These are phyloP conservation scores for Glaucidium brasilianum DNA, from an alignment of 2,113 vertebrate genomes.

Conservation along the genomic window DNA sequence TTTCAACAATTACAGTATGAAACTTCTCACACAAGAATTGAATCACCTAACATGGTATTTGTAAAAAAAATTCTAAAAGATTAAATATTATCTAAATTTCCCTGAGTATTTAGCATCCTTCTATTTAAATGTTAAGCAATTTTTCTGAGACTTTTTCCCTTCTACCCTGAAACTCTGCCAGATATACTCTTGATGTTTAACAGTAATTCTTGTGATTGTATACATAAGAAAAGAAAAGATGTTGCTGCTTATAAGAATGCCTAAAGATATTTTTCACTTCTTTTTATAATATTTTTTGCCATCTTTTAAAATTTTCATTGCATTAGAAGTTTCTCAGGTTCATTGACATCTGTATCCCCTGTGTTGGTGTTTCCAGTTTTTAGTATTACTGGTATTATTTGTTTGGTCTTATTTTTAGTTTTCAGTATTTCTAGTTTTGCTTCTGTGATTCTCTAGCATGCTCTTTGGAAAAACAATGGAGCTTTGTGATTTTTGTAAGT, in stretches of 20 bases:
- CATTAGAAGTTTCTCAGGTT: neutral
- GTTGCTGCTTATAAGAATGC: neutral
- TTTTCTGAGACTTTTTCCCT: neutral
- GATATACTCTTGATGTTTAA: neutral
- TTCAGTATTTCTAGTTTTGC: conserved; percentile 58
- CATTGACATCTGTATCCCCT: neutral
- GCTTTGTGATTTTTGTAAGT: conserved; percentile 73
- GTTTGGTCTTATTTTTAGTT: conserved; percentile 34
- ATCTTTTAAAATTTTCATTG: neutral
- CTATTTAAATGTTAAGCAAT: neutral
- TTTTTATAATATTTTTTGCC: neutral
- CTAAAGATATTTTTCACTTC: neutral
- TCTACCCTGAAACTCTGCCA: neutral
- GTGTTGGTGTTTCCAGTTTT: conserved; percentile 36
- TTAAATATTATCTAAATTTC: neutral
- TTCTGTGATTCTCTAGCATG: conserved; percentile 53
- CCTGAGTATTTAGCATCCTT: neutral
- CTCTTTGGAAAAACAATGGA: conserved; percentile 56
- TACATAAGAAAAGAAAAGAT: neutral
- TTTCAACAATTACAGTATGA: neutral
- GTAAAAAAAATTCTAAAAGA: neutral
- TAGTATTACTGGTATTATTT: conserved; percentile 13
- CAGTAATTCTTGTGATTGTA: neutral
- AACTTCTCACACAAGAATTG: neutral
- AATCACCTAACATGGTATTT: neutral